A percentile compares a stretch with the other conserved stretches of the same genome.
Evolutionary conservation across 2,888 invertebrate genomes (phyloP).

Genomic region (Hirudinaria manillensis): DNA sequence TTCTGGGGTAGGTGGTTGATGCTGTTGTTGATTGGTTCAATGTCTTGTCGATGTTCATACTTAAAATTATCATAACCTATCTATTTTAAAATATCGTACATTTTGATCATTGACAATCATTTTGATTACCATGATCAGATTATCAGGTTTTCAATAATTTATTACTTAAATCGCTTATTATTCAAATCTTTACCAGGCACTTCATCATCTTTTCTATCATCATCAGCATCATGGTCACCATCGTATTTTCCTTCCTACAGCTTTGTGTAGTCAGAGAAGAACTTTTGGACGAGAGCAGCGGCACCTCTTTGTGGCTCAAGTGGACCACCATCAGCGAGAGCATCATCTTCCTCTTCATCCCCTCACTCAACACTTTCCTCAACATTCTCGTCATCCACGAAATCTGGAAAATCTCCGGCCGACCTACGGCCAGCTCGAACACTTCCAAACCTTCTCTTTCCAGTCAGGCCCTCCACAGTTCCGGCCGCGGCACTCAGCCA

Average conservation of each 20-base stretch:
- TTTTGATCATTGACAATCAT: no score
- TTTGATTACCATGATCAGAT: no score
- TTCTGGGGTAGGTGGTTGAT: not conserved
- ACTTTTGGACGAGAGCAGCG: conserved; percentile 34
- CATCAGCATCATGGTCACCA: no score
- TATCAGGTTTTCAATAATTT: no score
- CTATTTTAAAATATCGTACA: no score
- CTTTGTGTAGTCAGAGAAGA: conserved; percentile 9
- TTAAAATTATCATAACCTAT: no score
- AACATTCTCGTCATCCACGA: conserved; percentile 51
- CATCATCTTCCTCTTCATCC: conserved; percentile 48
- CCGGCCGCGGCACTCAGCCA: not conserved
- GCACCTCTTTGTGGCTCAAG: conserved; percentile 42
- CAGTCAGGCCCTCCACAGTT: not conserved
- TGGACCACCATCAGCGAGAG: conserved; percentile 51
- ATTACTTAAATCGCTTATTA: no score
- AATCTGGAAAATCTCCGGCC: conserved; percentile 44
- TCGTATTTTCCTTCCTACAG: conserved; percentile 16
- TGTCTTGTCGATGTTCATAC: no score
- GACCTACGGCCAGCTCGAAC: not conserved
- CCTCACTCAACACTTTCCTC: conserved; percentile 47
- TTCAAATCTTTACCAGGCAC: no score
- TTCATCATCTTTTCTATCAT: no score
- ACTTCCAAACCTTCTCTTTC: not conserved
- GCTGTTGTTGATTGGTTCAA: no score